Conservation (phyloP, 2,888 invertebrate genomes). For the Caenorhabditis macrosperma region DNA sequence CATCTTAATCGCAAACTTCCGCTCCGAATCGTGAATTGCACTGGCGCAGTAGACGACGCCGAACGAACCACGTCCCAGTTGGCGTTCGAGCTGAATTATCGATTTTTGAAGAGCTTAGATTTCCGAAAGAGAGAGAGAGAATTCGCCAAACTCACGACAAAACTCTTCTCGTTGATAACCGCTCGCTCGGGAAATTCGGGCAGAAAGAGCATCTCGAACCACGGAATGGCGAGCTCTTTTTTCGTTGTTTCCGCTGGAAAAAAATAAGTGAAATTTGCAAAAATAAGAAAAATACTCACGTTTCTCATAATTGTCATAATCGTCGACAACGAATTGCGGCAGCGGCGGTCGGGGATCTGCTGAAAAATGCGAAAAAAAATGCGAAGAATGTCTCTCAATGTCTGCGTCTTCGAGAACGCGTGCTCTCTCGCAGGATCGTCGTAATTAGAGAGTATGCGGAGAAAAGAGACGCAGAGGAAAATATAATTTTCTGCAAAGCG, state of each 20-base stretch:
- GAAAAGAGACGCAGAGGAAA: too few relatives aligned
- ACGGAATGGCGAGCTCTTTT: constrained; percentile 87
- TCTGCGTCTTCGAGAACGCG: too few relatives aligned
- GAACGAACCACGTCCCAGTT: constrained; percentile 91
- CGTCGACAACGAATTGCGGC: constrained; percentile 50
- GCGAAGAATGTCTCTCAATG: too few relatives aligned
- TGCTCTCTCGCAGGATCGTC: too few relatives aligned
- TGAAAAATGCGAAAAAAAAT: constrained; percentile 23
- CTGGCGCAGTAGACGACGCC: constrained; percentile 91
- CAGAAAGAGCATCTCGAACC: constrained; percentile 89
- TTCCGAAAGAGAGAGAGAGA: neutral
- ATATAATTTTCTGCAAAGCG: too few relatives aligned
- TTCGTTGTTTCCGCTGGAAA: constrained; percentile 34
- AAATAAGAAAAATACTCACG: constrained; percentile 1
- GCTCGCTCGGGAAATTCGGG: constrained; percentile 86
- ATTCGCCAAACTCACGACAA: constrained; percentile 81
- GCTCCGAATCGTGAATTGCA: constrained; percentile 82
- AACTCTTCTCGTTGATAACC: constrained; percentile 83
- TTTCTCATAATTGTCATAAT: constrained; percentile 54
- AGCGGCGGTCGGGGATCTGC: constrained; percentile 51
- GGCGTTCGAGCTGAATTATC: constrained; percentile 84
- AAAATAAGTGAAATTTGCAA: neutral
- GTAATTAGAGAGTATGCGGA: too few relatives aligned
- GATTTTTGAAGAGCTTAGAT: neutral
- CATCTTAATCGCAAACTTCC: constrained; percentile 88